These are phyloP conservation scores for Imbricaverruca yamaguchii DNA, from an alignment of 2,888 invertebrate genomes.

Conservation along the genomic window DNA sequence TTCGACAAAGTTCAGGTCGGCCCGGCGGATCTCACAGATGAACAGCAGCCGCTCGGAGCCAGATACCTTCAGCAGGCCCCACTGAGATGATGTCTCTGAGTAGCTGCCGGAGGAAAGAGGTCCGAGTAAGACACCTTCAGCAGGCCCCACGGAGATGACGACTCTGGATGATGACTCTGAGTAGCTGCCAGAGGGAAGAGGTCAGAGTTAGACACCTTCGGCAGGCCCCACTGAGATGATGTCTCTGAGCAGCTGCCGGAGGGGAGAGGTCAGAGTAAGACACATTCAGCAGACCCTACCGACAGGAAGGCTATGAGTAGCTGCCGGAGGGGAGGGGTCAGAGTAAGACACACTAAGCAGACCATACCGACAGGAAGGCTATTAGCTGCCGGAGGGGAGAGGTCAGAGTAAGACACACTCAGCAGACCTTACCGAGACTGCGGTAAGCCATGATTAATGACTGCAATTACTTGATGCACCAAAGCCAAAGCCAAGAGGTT, in stretches of 20 bases:
- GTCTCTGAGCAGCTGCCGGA: conserved; percentile 38
- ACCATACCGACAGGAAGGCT: conserved; percentile 42
- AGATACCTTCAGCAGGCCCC: conserved; percentile 74
- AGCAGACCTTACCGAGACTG: conserved; percentile 52
- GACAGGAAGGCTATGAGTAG: conserved; percentile 46
- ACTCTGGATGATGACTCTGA: conserved; percentile 51
- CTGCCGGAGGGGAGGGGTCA: conserved; percentile 47
- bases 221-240: conserved; percentile 74
- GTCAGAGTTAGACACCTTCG: conserved; percentile 68
- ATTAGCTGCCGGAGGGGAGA: neutral
- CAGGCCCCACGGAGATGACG: conserved; percentile 80
- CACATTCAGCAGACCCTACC: conserved; percentile 77
- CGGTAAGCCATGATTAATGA: too few relatives aligned
- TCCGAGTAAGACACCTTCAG: conserved; percentile 70
- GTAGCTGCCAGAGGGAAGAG: conserved; percentile 34
- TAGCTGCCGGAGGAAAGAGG: conserved; percentile 34
- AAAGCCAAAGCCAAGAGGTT: too few relatives aligned
- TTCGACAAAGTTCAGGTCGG: conserved; percentile 51
- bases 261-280: conserved; percentile 72
- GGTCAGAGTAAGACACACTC: conserved; percentile 65
- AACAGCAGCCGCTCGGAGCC: conserved; percentile 69
- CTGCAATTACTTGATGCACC: too few relatives aligned
- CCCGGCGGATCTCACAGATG: conserved; percentile 68
- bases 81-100: conserved; percentile 54
- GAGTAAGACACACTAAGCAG: conserved; percentile 69